Evolutionary conservation across 2,113 vertebrate species (phyloP).

Genomic region (Tetraodon nigroviridis): DNA sequence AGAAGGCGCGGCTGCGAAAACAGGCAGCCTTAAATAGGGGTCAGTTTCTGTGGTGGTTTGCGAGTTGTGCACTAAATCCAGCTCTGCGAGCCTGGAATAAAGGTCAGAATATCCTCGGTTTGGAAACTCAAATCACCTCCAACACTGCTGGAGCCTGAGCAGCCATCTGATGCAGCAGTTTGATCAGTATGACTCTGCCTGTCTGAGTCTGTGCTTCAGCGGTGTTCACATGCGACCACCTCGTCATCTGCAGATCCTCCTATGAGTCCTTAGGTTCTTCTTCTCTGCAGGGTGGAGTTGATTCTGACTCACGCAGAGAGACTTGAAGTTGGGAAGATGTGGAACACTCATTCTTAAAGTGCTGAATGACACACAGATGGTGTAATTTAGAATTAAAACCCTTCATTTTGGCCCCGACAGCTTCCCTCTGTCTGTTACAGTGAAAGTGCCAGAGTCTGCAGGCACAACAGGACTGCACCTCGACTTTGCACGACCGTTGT

Average conservation of each 20-base stretch:
- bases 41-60: too few relatives aligned
- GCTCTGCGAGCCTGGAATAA: too few relatives aligned
- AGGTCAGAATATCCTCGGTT: too few relatives aligned
- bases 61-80: too few relatives aligned
- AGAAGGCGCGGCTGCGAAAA: conserved; percentile 24
- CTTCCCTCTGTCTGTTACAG: neutral
- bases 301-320: conserved; percentile 45
- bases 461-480: conserved; percentile 2
- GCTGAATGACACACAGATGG: conserved; percentile 7
- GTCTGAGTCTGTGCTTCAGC: conserved; percentile 35
- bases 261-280: conserved; percentile 41
- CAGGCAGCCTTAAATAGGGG: conserved; percentile 22
- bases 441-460: conserved; percentile 13
- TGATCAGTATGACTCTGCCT: neutral
- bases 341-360: conserved; percentile 18
- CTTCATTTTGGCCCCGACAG: conserved; percentile 14
- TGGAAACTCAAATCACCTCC: too few relatives aligned
- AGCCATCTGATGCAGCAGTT: too few relatives aligned
- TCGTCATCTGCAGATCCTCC: conserved; percentile 44
- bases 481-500: conserved; percentile 9
- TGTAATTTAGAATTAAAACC: conserved; percentile 29
- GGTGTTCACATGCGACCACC: neutral
- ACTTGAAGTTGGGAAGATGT: conserved; percentile 2
- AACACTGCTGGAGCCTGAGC: too few relatives aligned
- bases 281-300: conserved; percentile 38